phyloP scores from a whole-genome alignment of 1,140 invertebrate genomes.

The Uloborus diversus region DNA sequence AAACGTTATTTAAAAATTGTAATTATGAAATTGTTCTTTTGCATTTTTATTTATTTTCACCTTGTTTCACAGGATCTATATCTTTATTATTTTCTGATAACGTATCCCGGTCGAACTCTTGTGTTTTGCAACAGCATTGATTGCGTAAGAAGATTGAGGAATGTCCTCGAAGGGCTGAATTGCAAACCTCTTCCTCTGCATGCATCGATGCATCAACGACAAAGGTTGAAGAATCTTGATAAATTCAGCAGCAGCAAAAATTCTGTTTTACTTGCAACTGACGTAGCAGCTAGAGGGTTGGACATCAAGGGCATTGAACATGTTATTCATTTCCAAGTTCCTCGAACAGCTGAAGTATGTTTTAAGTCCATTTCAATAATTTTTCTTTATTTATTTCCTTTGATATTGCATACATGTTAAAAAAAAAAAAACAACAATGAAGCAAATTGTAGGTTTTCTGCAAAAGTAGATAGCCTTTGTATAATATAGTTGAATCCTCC shows the following conservation, averaged over 20 bases:
- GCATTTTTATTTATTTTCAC: not conserved
- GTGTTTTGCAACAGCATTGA: constrained; percentile 98
- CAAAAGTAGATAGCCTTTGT: too few relatives aligned
- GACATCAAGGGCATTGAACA: constrained; percentile 95
- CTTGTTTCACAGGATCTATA: constrained; percentile 77
- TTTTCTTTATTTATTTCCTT: too few relatives aligned
- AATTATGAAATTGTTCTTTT: too few relatives aligned
- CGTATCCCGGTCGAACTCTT: constrained; percentile 86
- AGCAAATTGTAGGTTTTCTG: too few relatives aligned
- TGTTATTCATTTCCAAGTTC: constrained; percentile 98
- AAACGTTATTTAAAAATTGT: constrained; percentile 76
- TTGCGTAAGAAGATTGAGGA: constrained; percentile 84
- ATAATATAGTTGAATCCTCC: too few relatives aligned
- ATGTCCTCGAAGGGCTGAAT: constrained; percentile 81
- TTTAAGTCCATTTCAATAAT: too few relatives aligned
- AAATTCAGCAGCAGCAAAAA: constrained; percentile 79
- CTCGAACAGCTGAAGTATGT: constrained; percentile 86
- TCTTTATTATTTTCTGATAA: constrained; percentile 89
- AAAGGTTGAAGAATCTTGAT: constrained; percentile 94
- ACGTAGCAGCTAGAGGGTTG: constrained; percentile 95
- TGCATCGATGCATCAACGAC: constrained; percentile 94
- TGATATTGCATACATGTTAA: too few relatives aligned
- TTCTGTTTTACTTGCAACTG: constrained; percentile 91
- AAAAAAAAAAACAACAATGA: too few relatives aligned
- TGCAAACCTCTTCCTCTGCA: constrained; percentile 86